These are phyloP conservation scores for Brachyhypopomus occidentalis DNA, from an alignment of 2,113 vertebrate species.

Conservation along the genomic window DNA sequence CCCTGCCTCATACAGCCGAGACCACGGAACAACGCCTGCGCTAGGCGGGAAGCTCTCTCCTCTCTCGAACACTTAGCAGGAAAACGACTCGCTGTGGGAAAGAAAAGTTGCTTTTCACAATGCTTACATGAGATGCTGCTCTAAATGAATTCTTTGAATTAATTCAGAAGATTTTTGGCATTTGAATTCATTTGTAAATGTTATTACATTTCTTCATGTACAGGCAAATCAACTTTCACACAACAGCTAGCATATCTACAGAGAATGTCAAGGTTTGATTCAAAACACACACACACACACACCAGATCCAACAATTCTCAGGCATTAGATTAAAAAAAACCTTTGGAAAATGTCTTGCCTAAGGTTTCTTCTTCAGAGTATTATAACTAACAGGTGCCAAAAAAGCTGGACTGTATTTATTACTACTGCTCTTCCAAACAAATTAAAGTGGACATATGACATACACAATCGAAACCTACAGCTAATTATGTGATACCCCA, in stretches of 20 bases:
- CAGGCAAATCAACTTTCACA: neutral
- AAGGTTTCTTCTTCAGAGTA: neutral
- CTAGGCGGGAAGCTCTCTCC: neutral
- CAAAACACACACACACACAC: neutral
- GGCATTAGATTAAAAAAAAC: neutral
- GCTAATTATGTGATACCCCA: neutral
- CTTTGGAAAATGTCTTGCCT: neutral
- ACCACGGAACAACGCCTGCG: conserved; percentile 19
- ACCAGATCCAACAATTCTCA: neutral
- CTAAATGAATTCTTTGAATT: too few relatives aligned
- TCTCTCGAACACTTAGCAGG: neutral
- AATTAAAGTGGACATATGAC: neutral
- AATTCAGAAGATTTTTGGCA: too few relatives aligned
- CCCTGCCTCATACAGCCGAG: conserved; percentile 4
- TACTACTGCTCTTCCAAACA: neutral
- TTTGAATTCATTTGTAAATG: too few relatives aligned
- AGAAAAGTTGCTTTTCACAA: neutral
- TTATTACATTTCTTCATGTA: neutral
- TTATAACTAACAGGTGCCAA: neutral
- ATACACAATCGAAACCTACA: neutral
- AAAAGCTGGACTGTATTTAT: neutral
- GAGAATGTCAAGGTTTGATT: neutral
- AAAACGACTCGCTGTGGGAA: neutral
- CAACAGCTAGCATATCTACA: neutral
- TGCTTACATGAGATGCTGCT: neutral